Percentiles rank a stretch among this genome's conserved stretches.
Evolutionary conservation across 2,797 vertebrate genomes (phyloP).

Genomic region (Bradypodion pumilum): DNA sequence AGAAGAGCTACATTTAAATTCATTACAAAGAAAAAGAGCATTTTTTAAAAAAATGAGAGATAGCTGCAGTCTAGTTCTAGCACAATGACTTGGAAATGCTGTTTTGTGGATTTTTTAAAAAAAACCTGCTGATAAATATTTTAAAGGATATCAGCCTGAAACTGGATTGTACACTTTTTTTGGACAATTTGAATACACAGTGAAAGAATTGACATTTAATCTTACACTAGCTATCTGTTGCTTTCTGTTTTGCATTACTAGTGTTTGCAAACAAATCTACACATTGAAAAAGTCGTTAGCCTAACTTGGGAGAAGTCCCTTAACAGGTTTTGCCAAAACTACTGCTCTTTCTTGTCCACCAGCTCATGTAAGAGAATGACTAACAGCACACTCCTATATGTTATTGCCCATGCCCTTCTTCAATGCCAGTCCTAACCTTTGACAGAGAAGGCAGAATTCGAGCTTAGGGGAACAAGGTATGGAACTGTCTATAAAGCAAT

Average conservation of each 20-base stretch:
- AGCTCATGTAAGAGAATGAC: background rate
- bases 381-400: background rate
- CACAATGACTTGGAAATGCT: background rate
- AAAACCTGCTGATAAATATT: background rate
- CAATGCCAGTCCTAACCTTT: background rate
- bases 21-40: background rate
- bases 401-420: background rate
- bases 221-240: background rate
- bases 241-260: background rate
- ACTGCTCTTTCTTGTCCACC: background rate
- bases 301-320: background rate
- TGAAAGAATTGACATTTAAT: background rate
- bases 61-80: background rate
- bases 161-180: background rate
- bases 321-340: background rate
- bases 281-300: background rate
- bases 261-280: background rate
- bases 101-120: background rate
- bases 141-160: background rate
- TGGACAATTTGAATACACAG: background rate
- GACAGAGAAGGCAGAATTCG: background rate
- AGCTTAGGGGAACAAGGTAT: background rate
- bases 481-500: background rate
- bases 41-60: background rate
- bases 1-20: background rate